Base-by-base conservation (phyloP, 2,113 vertebrate genomes). In the Lutjanus erythropterus region DNA sequence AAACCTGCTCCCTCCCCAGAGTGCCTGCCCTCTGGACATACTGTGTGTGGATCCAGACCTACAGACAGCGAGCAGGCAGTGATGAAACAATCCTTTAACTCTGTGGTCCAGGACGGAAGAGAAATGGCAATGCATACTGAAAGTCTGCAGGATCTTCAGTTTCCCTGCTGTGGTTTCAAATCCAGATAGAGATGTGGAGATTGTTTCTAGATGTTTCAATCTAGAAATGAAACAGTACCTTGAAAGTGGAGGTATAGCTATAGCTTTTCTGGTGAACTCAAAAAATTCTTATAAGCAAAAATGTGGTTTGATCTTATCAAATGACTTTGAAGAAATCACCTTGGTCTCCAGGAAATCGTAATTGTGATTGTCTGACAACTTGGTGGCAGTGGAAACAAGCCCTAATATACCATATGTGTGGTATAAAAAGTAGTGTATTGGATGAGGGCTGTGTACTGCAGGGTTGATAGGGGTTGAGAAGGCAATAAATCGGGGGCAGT, bases 1-100 rank as follows among this genome's bases (percentile, higher is more conserved):
- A 86, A 89, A 85, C 49, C 74, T 58, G 53, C 78, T 62, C 49
- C 18, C 49, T 61, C 74, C 56, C 68, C 25, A 35, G 50, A 72
- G 79, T 44, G 47, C 11, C 64, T 83, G 59, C 66, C 58, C 62
- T 78, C 53, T 69, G 25, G 52, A 58, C 39, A 55, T 18, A 35
- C 35, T 76, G 46, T 65, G 56, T 68, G 23, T 25, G 49, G 46
- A 76, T 56, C 52, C 61, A 61, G 67, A 53, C 3, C 58, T 21
- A 31, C 59, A 52, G 31, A 61, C 23, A 29, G 11, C 74, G 71
- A 16, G 67, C 27, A 71, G 47, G 73, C 67, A 59, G 67, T 41
- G 35, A 71, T 61, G 49, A 86, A 82, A 78, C 60, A 60, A 47
- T 55, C 58, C 55, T 68, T 55, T 78, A 69, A 74, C 61, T 75